phyloP scores from a whole-genome alignment of 2,113 vertebrate species.

The Ploceus nigricollis region DNA sequence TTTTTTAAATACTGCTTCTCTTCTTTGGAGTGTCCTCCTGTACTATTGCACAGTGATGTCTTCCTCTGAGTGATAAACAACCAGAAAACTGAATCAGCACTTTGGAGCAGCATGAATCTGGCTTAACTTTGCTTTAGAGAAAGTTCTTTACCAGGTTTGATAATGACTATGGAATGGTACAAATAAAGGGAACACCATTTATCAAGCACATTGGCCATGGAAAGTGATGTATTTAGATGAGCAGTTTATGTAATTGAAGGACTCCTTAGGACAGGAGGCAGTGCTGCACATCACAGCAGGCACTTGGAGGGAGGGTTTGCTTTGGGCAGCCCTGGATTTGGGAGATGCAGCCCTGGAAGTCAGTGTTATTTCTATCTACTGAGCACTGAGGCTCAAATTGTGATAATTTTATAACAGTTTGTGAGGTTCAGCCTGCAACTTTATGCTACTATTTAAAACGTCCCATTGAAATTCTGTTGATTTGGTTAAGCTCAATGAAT shows the following conservation, averaged over 20 bases:
- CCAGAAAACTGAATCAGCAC: background rate
- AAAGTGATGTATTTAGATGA: background rate
- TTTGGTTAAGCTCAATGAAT: background rate
- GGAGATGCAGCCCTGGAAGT: background rate
- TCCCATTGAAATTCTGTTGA: background rate
- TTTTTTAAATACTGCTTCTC: background rate
- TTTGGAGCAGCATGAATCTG: background rate
- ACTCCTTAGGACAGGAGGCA: background rate
- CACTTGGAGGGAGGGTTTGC: background rate
- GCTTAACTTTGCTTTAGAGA: background rate
- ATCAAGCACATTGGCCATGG: background rate
- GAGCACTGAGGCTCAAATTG: background rate
- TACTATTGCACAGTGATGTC: background rate
- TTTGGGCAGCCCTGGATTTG: background rate
- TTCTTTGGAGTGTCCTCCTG: background rate
- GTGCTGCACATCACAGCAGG: background rate
- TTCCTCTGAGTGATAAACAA: background rate
- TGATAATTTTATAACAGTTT: background rate
- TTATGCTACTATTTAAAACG: background rate
- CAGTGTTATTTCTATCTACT: background rate
- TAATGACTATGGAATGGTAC: background rate
- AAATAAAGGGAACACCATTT: constrained; percentile 5
- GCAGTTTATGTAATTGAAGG: background rate
- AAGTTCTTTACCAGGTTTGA: constrained; percentile 4
- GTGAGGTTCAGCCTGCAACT: background rate